Evolutionary conservation across 2,888 invertebrate species (phyloP), one percentile per base, ranked within the genome.

Genomic region (Limenitis camilla): DNA sequence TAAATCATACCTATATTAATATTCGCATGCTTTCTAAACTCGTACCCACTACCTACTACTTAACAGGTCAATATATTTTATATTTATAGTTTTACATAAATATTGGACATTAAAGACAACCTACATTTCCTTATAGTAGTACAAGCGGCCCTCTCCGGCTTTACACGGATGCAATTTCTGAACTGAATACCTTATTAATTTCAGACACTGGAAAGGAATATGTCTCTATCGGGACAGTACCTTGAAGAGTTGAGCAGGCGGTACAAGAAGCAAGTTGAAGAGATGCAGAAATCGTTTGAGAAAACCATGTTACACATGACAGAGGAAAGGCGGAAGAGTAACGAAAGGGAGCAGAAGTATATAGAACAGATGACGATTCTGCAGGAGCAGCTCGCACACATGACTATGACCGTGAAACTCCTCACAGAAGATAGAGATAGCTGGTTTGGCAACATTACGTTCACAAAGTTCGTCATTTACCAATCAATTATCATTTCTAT

Each of bases 211-310:
- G 99, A 99, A 83, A 91, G 96, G 63, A 99, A 99, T 82, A 96
- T 99, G 92, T 97, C 98, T 9, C 89, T 99, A 38, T 98, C 97
- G 61, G 95, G 96, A 55, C 97, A 98, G 78, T 99, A 99, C 78
- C 88, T 99, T 62, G 98, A 98, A 77, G 98, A 99, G 76, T 86
- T 99, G 62, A 98, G 98, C 79, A 92, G 95, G 51, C 90, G 97
- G 10, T 99, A 98, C 83, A 97, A 97, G 74, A 96, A 95, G 66
- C 98, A 98, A 85, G 97, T 97, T 45, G 98, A 98, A 78, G 98
- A 98, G 69, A 93, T 97, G 91, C 96, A 97, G 76, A 90, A 91
- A 63, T 91, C 94, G 4, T 90, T 96, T 63, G 93, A 95, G 63
- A 94, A 94, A 66, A 94, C 95, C 0, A 89, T 95, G 32, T 86